Conservation (phyloP, 1,140 invertebrate genomes). For the Philotrypesis tridentata region DNA sequence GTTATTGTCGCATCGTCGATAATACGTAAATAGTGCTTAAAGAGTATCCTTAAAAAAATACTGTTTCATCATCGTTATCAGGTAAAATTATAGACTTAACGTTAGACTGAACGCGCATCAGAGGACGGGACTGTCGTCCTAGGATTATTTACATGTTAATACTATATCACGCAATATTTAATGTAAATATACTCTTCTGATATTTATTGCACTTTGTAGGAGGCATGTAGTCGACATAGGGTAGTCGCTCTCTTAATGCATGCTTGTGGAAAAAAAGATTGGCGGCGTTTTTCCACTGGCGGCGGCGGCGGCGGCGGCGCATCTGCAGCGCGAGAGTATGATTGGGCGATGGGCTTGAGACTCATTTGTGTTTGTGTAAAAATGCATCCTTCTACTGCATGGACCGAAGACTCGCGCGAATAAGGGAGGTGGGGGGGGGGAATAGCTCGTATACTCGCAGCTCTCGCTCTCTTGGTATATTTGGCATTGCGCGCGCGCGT, state of each 20-base stretch:
- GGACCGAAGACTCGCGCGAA: too few relatives aligned
- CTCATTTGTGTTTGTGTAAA: neutral
- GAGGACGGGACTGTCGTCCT: neutral
- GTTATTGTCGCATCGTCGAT: slow-evolving; percentile 33
- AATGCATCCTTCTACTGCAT: neutral
- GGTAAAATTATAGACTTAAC: slow-evolving; percentile 40
- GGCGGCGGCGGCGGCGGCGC: too few relatives aligned
- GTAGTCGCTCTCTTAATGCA: too few relatives aligned
- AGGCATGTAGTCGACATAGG: too few relatives aligned
- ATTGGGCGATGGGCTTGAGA: neutral
- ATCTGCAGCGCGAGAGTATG: neutral
- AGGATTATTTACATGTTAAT: slow-evolving; percentile 45
- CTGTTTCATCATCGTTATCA: slow-evolving; percentile 38
- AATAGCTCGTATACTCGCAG: too few relatives aligned
- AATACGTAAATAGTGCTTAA: slow-evolving; percentile 25
- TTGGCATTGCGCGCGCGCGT: neutral
- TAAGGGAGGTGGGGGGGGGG: too few relatives aligned
- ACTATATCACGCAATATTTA: slow-evolving; percentile 47
- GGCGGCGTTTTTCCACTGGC: too few relatives aligned
- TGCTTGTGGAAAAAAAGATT: neutral
- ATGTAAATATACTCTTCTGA: slow-evolving; percentile 18
- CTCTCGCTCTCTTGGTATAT: neutral
- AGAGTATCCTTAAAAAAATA: slow-evolving; percentile 39
- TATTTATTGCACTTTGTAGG: slow-evolving; percentile 40
- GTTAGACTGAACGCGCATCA: slow-evolving; percentile 3